A percentile compares a stretch with the other conserved stretches of the same genome.
phyloP scores from a whole-genome alignment of 2,113 vertebrate species.

The Rhinogobius similis region DNA sequence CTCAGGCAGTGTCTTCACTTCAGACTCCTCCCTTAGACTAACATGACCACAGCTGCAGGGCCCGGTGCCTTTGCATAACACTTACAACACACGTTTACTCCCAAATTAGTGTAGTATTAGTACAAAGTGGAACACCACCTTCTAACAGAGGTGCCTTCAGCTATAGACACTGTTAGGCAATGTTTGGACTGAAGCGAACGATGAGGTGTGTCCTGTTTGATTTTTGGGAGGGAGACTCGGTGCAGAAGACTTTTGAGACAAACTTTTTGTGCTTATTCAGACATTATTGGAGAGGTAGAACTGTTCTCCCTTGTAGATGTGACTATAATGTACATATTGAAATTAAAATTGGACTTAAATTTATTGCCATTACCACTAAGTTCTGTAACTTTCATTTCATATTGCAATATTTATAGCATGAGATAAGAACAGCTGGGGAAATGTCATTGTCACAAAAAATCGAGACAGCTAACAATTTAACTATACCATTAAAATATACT shows the following conservation, averaged over 20 bases:
- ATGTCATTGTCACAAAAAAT: too few species aligned
- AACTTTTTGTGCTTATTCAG: slow-evolving; percentile 56
- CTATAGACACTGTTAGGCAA: slow-evolving; percentile 58
- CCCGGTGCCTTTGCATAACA: slow-evolving; percentile 51
- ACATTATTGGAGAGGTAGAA: slow-evolving; percentile 60
- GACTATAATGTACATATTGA: background rate
- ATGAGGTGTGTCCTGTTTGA: slow-evolving; percentile 68
- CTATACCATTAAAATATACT: too few species aligned
- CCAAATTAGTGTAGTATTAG: slow-evolving; percentile 51
- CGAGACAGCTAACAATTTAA: too few species aligned
- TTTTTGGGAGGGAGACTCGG: slow-evolving; percentile 37
- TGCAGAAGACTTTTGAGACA: slow-evolving; percentile 40
- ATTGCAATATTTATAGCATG: too few species aligned
- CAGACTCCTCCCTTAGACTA: slow-evolving; percentile 64
- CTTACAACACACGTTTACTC: slow-evolving; percentile 49
- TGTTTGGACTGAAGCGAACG: slow-evolving; percentile 44
- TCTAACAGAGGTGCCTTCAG: slow-evolving; percentile 61
- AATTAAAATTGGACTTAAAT: too few species aligned
- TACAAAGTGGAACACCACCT: slow-evolving; percentile 61
- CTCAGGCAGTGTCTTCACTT: slow-evolving; percentile 43
- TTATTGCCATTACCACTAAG: too few species aligned
- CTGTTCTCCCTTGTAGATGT: too few species aligned
- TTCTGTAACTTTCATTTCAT: too few species aligned
- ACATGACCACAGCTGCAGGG: slow-evolving; percentile 67
- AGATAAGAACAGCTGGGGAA: too few species aligned